These are phyloP conservation scores for Antennarius maculatus DNA, from an alignment of 2,797 vertebrate genomes.

Conservation along the genomic window DNA sequence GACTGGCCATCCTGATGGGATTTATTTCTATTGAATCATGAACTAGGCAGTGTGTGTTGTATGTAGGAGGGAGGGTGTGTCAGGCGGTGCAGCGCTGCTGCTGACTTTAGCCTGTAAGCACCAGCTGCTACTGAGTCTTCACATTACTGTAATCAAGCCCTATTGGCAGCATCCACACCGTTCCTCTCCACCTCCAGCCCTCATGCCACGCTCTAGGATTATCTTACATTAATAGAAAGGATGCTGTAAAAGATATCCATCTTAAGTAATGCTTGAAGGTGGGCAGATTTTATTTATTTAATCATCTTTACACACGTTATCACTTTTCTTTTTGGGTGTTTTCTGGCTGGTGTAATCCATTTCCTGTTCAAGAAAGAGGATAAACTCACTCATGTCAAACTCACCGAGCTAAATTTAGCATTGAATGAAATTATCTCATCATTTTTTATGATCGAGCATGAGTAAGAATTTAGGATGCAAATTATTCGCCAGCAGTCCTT, in stretches of 20 bases:
- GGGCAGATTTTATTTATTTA: slow-evolving; percentile 7
- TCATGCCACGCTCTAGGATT: slow-evolving; percentile 30
- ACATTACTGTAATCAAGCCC: slow-evolving; percentile 74
- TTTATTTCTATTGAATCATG: slow-evolving; percentile 54
- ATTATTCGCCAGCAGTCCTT: slow-evolving; percentile 26
- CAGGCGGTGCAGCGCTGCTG: slow-evolving; percentile 42
- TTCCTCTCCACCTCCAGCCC: slow-evolving; percentile 37
- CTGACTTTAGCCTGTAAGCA: slow-evolving; percentile 61
- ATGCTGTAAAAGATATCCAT: slow-evolving; percentile 10
- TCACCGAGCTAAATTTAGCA: too few species aligned
- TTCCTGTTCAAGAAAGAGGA: too few species aligned
- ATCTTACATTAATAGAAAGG: slow-evolving; percentile 64
- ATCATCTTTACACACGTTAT: slow-evolving; percentile 2
- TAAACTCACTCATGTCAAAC: too few species aligned
- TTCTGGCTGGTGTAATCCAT: too few species aligned
- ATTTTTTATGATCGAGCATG: not conserved
- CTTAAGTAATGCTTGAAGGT: slow-evolving; percentile 36
- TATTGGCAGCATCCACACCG: slow-evolving; percentile 51
- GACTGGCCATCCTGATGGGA: slow-evolving; percentile 17
- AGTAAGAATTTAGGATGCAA: slow-evolving; percentile 1
- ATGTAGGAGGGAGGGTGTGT: slow-evolving; percentile 42
- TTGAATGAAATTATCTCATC: not conserved
- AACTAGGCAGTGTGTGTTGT: slow-evolving; percentile 29
- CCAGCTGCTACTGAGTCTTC: slow-evolving; percentile 71
- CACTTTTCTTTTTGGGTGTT: too few species aligned